Percentiles rank a stretch among this genome's conserved stretches.
Evolutionary conservation across 2,888 invertebrate species (phyloP).

Genomic region (Epinotia nisella): DNA sequence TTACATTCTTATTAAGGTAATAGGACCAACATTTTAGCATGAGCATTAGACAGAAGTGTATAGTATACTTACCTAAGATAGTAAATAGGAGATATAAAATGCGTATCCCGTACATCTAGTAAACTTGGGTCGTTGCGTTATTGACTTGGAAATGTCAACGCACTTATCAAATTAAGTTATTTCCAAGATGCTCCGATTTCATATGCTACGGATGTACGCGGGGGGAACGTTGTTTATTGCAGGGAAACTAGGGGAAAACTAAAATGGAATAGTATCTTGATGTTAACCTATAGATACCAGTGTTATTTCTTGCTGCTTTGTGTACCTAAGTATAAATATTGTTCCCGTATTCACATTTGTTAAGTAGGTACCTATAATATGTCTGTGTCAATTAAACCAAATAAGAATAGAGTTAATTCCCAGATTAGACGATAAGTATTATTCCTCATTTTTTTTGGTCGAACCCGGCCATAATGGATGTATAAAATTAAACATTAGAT

Average conservation of each 20-base stretch:
- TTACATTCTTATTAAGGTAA: not conserved
- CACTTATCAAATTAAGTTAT: constrained; percentile 28
- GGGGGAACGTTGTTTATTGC: constrained; percentile 8
- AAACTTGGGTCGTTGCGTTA: constrained; percentile 13
- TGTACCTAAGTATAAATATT: not conserved
- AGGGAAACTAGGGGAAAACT: not conserved
- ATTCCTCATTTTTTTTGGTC: too few species aligned
- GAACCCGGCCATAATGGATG: too few species aligned
- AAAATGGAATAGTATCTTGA: not conserved
- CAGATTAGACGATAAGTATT: too few species aligned
- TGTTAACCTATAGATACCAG: not conserved
- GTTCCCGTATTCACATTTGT: not conserved
- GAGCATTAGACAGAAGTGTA: not conserved
- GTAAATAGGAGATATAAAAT: constrained; percentile 10
- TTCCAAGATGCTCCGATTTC: constrained; percentile 10
- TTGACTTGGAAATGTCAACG: constrained; percentile 24
- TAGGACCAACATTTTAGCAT: not conserved
- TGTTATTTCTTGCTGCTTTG: not conserved
- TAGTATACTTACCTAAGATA: too few species aligned
- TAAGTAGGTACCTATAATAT: not conserved
- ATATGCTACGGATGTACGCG: not conserved
- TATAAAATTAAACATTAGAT: too few species aligned
- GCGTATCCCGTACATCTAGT: constrained; percentile 9
- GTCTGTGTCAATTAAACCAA: too few species aligned
- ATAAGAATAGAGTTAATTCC: too few species aligned